Evolutionary conservation across 2,888 invertebrate species (phyloP).

Genomic region (Polyommatus icarus): DNA sequence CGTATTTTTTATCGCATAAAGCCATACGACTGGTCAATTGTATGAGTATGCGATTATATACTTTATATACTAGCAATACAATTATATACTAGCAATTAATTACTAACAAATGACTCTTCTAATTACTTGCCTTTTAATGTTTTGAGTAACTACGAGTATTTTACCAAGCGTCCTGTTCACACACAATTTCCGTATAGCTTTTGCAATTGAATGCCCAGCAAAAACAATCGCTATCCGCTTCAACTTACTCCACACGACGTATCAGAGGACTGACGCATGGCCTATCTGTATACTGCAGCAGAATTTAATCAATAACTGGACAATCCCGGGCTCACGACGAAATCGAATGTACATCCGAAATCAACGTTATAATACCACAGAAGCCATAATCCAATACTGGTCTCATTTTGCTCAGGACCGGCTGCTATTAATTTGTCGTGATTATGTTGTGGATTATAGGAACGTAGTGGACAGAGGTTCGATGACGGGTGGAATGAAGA

Average conservation of each 20-base stretch:
- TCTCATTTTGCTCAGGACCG: background rate
- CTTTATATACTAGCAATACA: too few species aligned
- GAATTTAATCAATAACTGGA: constrained; percentile 65
- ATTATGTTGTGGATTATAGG: background rate
- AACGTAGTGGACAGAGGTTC: background rate
- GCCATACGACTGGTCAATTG: too few species aligned
- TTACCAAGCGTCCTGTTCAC: too few species aligned
- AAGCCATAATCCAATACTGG: constrained; percentile 12
- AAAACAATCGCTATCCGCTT: background rate
- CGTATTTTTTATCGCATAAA: background rate
- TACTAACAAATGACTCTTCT: too few species aligned
- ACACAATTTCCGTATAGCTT: too few species aligned
- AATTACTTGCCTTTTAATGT: too few species aligned
- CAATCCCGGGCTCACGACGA: constrained; percentile 41
- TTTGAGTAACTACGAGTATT: too few species aligned
- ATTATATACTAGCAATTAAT: too few species aligned
- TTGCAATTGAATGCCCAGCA: background rate
- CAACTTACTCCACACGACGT: background rate
- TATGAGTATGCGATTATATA: too few species aligned
- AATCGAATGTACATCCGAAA: constrained; percentile 38
- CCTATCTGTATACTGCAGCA: constrained; percentile 56
- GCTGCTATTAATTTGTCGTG: background rate
- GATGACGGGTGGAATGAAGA: background rate
- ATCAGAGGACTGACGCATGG: constrained; percentile 51
- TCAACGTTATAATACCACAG: constrained; percentile 14